phyloP scores from a whole-genome alignment of 2,797 vertebrate species.

The Orestias chungarensis region DNA sequence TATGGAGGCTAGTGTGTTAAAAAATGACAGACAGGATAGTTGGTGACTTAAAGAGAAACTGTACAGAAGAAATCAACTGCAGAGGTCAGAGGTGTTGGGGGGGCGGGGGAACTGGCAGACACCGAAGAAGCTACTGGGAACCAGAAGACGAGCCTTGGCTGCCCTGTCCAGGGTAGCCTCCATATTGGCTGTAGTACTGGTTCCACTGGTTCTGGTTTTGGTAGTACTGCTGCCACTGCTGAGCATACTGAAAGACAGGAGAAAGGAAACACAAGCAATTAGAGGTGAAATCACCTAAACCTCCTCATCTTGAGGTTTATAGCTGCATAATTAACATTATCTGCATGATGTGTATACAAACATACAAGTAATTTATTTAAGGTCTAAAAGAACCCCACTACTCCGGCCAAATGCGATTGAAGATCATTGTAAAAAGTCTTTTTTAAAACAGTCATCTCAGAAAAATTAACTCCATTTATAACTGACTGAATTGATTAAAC shows the following conservation, averaged over 20 bases:
- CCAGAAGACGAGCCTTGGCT: constrained; percentile 77
- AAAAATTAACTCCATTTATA: too few relatives aligned
- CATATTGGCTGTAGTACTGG: constrained; percentile 91
- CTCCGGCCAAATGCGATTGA: too few relatives aligned
- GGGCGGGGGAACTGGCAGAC: constrained; percentile 7
- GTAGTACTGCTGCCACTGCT: constrained; percentile 96
- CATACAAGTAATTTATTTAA: too few relatives aligned
- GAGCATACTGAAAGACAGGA: constrained; percentile 81
- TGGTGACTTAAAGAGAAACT: constrained; percentile 42
- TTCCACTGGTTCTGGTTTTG: constrained; percentile 95
- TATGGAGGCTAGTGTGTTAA: constrained; percentile 56
- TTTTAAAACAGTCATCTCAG: too few relatives aligned
- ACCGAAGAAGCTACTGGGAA: constrained; percentile 68
- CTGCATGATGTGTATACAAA: neutral
- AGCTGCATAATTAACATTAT: neutral
- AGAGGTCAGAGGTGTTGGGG: constrained; percentile 48
- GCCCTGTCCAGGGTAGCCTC: constrained; percentile 82
- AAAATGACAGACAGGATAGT: constrained; percentile 41
- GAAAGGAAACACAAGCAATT: constrained; percentile 6
- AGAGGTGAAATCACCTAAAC: too few relatives aligned
- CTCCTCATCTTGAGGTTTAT: neutral
- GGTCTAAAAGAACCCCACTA: too few relatives aligned
- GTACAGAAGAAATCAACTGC: constrained; percentile 53
- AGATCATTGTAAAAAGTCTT: too few relatives aligned
- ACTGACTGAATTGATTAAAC: too few relatives aligned